Percentiles rank a stretch among this genome's conserved stretches.
Conservation (phyloP, 2,113 vertebrate genomes). For the Brienomyrus brachyistius region DNA sequence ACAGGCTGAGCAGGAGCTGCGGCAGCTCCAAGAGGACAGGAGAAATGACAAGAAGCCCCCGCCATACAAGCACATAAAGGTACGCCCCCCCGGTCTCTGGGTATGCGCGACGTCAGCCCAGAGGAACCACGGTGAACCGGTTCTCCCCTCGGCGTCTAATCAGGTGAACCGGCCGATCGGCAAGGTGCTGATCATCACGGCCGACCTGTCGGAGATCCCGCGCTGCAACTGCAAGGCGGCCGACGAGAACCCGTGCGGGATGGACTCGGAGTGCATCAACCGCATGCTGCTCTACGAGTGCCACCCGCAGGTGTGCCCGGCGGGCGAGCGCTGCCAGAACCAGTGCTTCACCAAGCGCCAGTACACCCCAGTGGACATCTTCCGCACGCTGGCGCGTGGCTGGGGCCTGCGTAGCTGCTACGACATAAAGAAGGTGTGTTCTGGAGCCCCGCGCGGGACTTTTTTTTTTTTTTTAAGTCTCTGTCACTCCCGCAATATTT, state of each 20-base stretch:
- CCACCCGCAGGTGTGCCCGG: slow-evolving; percentile 86
- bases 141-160: not conserved
- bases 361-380: slow-evolving; percentile 91
- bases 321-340: slow-evolving; percentile 83
- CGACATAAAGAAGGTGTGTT: slow-evolving; percentile 87
- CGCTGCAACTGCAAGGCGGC: slow-evolving; percentile 92
- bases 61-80: slow-evolving; percentile 93
- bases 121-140: not conserved
- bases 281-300: slow-evolving; percentile 97
- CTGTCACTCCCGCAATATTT: too few species aligned
- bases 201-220: slow-evolving; percentile 88
- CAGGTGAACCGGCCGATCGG: slow-evolving; percentile 92
- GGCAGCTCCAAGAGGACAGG: slow-evolving; percentile 90
- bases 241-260: slow-evolving; percentile 88
- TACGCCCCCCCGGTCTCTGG: slow-evolving; percentile 25
- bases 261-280: slow-evolving; percentile 96
- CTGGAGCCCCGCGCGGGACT: too few species aligned
- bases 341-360: slow-evolving; percentile 92
- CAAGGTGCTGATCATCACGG: slow-evolving; percentile 92
- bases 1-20: slow-evolving; percentile 88
- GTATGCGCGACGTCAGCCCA: not conserved
- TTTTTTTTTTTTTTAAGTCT: too few species aligned
- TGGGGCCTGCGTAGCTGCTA: slow-evolving; percentile 89
- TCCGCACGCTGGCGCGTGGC: slow-evolving; percentile 84
- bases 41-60: slow-evolving; percentile 95